Base-by-base conservation (phyloP, 2,888 invertebrate genomes). In the Heteromyza rotundicornis region DNA sequence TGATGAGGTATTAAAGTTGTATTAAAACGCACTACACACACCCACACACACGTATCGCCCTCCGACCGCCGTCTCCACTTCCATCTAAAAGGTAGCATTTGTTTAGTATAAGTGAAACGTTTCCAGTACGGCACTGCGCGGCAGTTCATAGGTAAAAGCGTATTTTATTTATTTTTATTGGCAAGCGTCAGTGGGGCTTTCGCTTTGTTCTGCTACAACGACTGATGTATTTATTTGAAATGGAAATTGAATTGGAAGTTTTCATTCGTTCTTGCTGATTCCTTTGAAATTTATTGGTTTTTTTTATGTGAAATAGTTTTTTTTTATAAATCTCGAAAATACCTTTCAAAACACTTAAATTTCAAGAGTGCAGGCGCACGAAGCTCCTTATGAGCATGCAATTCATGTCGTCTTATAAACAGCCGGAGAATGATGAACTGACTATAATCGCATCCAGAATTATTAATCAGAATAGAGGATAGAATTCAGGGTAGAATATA, bases 161-260 rank as follows among this genome's bases (percentile, higher is more conserved):
- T n/a, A 68, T 72, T 74, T 74, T 74, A 73, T 77, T 78, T 77
- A 69, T 70, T 77, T 78, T 76, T 73, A 76, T 76, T 74, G 71
- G 68, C 68, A 69, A 77, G 76, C 71, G 63, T 54, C 59, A 77
- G 76, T 70, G 71, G 74, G 72, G 27, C 27, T 10, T 27, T 27
- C 27, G n/a, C 10, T 27, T 27, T 27, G 27, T 27, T 27, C 27
- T 10, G 27, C 27, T 5, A 7, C 10, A 27, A 27, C 10, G 27
- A 60, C 50, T 57, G 57, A 44, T 40, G 57, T 51, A 62, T 63
- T 64, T 63, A 55, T 54, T 56, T 58, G 50, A 57, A 61, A 66
- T 69, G 67, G 63, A 67, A 70, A 69, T 67, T 63, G 62, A 68
- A 69, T 70, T 65, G 66, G 55, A 69, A 75, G 64, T 70, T 71